Base-by-base conservation (phyloP, 2,113 vertebrate species). In the Petroica traversi region DNA sequence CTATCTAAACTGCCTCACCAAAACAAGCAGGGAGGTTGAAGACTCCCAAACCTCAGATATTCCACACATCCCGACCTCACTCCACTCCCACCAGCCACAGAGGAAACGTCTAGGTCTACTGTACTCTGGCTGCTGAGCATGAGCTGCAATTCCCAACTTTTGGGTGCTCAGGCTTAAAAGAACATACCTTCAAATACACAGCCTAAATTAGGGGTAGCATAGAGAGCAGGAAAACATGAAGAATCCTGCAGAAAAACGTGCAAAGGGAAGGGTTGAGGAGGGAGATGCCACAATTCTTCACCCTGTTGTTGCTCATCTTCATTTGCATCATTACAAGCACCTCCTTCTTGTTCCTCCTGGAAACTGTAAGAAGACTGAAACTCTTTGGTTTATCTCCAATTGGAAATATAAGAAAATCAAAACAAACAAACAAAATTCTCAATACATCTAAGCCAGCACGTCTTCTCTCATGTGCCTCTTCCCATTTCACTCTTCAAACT, bases 81-180 rank as follows among this genome's bases (percentile, higher is more conserved):
- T 54, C 17, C 17, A 7, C 8, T 74, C 24, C 33, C 3, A 1
- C 12, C 43, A 31, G 52, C 12, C 29, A 61, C 0, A 0, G 48
- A 24, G 22, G 3, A 57, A 31, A 51, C 26, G 52, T 49, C 33
- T 55, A 40, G 29, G 22, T 40, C 25, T 40, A 59, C 72, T 33
- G 7, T 6, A 38, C 23, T 59, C 66, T 91, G 66, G 34, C 34
- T 54, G 23, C 6, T 14, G 43, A 51, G 23, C 8, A 5, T 19
- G 0, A 1, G 6, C 36, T 10, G 7, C 7, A 74, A 78, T 13
- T 61, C n/a, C 25, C 66, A 72, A 7, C 19, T 68, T 61, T 23
- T 22, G 34, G 12, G 33, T 28, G 15, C 25, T 55, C 15, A 29
- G 26, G 29, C 46, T 77, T 86, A 18, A 73, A 90, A 72, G n/a